Base-by-base conservation (phyloP, 2,797 vertebrate genomes). In the Sarcophilus harrisii region DNA sequence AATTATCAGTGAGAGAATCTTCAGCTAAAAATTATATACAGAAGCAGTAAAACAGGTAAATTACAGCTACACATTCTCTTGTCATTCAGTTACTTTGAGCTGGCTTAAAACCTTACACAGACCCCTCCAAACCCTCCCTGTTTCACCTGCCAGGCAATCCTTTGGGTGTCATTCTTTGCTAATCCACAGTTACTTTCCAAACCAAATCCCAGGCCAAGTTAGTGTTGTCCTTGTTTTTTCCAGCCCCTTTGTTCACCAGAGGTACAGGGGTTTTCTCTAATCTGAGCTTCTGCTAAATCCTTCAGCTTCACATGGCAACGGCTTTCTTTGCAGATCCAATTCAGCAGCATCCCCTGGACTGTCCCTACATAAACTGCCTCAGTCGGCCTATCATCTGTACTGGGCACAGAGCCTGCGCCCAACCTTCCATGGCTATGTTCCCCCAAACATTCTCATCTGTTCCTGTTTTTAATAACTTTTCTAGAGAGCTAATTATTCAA, bases 41-140 rank as follows among this genome's bases (percentile, higher is more conserved):
- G 38, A 87, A 49, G n/a, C 66, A 81, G 21, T 96, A 91, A 54
- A 96, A 92, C 0, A 0, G 60, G 38, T 96, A 98, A 98, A 93
- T 97, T 94, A 96, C 95, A 96, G 60, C 93, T 87, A 97, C 98
- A 95, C 95, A 95, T 92, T 98, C 92, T 97, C 97, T 95, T 97
- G 93, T 91, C 95, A 96, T 98, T 97, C 97, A 96, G 96, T 91
- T 95, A 90, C 93, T 45, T 90, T 97, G 97, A 98, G 96, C 96
- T 91, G 94, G 30, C 94, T 92, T 97, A 97, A 95, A 96, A 94
- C 92, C 60, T 95, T 96, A n/a, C 95, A 96, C 97, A 96, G 96
- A 96, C 96, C 98, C 94, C 96, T 97, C 95, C 94, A 96, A 97
- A 94, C 0, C 0, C 97, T 30, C 24, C 90, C 90, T 98, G 45